Evolutionary conservation across 2,888 invertebrate species (phyloP), one percentile per base, ranked within the genome.

Genomic region (Stomorhina lunata): DNA sequence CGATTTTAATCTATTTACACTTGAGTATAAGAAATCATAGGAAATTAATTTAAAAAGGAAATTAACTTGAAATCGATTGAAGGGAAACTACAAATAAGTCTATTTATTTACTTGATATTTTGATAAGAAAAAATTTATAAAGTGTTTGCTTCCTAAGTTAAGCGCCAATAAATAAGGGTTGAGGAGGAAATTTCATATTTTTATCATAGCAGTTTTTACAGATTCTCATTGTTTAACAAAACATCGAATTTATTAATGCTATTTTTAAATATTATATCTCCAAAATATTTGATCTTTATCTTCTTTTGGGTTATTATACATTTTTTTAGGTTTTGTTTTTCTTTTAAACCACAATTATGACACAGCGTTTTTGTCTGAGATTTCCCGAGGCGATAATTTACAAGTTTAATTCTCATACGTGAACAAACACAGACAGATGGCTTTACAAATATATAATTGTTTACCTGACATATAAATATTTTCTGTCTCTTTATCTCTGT

Each of bases 341-440:
- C 3, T 22, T 27, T 61, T 0, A 22, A 55, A 29, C 68, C 50
- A 50, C 50, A 34, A 37, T 20, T 20, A 22, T 50, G 27, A 50
- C 37, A 63, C 40, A 50, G 50, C 27, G 9, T 25, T 34, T 10
- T 27, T 57, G 17, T 6, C 57, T 29, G 10, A 57, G 22, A 76
- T 57, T 27, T 57, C n/a, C 25, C 5, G 1, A 48, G 20, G 66
- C 57, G 37, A 76, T 66, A 76, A 66, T 48, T 59, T 48, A 27
- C 27, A 66, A 76, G 57, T 45, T 65, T 55, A 75, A 45, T 32
- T 43, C 71, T 12, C n/a, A 71, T 37, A 57, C 34, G 20, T 29
- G 9, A 59, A 50, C 72, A 48, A 37, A 66, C 34, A 50, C 20
- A 34, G 32, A 22, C 22, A 37, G 37, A 22, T 22, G 15, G 34